Evolutionary conservation across 2,113 vertebrate genomes (phyloP).

Genomic region (Hemiprocne comata): DNA sequence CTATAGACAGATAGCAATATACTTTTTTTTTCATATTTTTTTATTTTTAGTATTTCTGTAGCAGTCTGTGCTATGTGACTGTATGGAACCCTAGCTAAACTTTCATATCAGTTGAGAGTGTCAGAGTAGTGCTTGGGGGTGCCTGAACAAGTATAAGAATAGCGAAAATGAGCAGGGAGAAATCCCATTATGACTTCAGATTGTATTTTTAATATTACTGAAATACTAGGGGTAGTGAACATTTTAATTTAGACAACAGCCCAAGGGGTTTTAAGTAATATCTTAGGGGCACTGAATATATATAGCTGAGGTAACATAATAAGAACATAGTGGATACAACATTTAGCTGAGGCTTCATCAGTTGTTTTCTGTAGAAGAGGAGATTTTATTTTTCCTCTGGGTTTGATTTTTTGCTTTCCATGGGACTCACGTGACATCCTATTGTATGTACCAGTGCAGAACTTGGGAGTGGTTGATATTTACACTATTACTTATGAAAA

Average conservation of each 20-base stretch:
- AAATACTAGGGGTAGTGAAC: neutral
- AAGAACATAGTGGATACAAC: neutral
- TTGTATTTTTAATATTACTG: constrained; percentile 30
- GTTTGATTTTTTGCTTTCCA: constrained; percentile 5
- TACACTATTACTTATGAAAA: neutral
- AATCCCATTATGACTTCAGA: neutral
- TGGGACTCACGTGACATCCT: neutral
- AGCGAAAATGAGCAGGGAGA: neutral
- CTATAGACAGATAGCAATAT: neutral
- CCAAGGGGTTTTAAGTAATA: neutral
- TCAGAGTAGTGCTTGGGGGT: neutral
- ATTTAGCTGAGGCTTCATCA: neutral
- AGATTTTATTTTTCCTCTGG: neutral
- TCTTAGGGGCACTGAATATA: neutral
- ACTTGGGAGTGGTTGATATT: constrained; percentile 16
- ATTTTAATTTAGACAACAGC: constrained; percentile 46
- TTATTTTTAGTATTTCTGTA: neutral
- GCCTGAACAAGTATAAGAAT: neutral
- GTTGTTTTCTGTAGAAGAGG: neutral
- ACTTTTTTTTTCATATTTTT: neutral
- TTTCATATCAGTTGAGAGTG: neutral
- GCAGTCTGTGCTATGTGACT: neutral
- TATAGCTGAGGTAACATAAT: neutral
- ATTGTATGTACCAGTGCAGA: neutral
- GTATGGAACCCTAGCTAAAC: neutral